Base-by-base conservation (phyloP, 2,888 invertebrate species). In the Flexamia atlantica region DNA sequence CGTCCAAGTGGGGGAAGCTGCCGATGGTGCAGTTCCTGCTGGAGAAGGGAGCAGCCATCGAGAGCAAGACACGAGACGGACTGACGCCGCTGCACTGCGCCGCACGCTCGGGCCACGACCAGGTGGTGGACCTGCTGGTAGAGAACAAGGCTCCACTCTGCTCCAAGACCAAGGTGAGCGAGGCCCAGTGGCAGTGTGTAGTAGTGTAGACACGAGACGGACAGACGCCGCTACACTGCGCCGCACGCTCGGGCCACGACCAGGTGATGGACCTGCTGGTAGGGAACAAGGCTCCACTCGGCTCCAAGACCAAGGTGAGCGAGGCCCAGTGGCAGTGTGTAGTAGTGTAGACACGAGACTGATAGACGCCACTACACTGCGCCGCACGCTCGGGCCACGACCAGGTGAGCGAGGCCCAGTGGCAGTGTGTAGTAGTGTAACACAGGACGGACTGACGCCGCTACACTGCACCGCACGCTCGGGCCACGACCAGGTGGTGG, bases 361-460 rank as follows among this genome's bases (percentile, higher is more conserved):
- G n/a, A n/a, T n/a, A n/a, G n/a, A n/a, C 99, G 99, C 91, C 97
- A 97, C 90, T 99, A 99, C 88, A 98, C 98, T n/a, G 99, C 99
- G 0, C 91, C 99, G 81, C 99, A 99, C 90, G 99, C 99, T n/a
- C n/a, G n/a, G n/a, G n/a, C n/a, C 50, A 98, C 99, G 64, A 96
- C 97, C 89, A 99, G 99, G 92, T 99, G 99, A 99, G 99, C 99
- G 10, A 98, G 98, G 90, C 94, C 96, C 97, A 87, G 97, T 99
- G 95, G 99, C 98, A 1, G 95, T 95, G 89, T 97, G 99, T 90
- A 97, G 98, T 89, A 96, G 97, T 0, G 96, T 96, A 88, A 99
- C 98, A 0, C 93, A 98, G 83, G 99, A 99, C 90, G 98, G 99
- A 0, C 92, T 99, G 82, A 99, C 99, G 0, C 98, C 99, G 0